Percentiles rank a stretch among this genome's conserved stretches.
Conservation (phyloP, 2,888 invertebrate genomes). For the Theretra japonica region DNA sequence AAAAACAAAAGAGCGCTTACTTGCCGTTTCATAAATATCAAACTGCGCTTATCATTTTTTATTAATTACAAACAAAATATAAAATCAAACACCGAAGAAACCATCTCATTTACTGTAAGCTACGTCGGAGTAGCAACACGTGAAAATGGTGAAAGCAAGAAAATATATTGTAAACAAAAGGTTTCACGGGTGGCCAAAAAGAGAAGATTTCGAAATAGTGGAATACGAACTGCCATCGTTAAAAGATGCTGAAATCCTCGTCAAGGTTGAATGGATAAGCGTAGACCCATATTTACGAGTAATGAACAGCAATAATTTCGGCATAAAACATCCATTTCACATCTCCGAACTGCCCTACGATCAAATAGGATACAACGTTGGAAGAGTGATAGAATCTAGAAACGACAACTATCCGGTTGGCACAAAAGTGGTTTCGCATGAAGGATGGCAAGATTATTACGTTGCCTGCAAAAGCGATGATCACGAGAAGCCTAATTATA, state of each 20-base stretch:
- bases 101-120: neutral
- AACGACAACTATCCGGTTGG: conserved; percentile 85
- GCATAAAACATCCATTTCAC: neutral
- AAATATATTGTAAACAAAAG: no score
- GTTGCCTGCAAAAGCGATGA: conserved; percentile 34
- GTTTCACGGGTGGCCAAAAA: neutral
- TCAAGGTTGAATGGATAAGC: no score
- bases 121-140: neutral
- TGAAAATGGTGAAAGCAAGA: no score
- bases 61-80: no score
- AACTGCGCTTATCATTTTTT: no score
- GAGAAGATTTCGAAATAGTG: neutral
- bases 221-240: neutral
- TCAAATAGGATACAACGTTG: conserved; percentile 58
- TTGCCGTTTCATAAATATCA: no score
- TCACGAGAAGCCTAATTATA: neutral
- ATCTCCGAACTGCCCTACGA: conserved; percentile 52
- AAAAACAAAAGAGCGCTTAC: no score
- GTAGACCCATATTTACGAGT: neutral
- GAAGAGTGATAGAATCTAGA: conserved; percentile 85
- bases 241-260: neutral
- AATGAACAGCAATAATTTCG: neutral
- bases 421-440: conserved; percentile 82
- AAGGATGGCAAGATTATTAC: conserved; percentile 55
- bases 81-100: neutral